phyloP scores from a whole-genome alignment of 2,113 vertebrate species.

The Oryzias celebensis region DNA sequence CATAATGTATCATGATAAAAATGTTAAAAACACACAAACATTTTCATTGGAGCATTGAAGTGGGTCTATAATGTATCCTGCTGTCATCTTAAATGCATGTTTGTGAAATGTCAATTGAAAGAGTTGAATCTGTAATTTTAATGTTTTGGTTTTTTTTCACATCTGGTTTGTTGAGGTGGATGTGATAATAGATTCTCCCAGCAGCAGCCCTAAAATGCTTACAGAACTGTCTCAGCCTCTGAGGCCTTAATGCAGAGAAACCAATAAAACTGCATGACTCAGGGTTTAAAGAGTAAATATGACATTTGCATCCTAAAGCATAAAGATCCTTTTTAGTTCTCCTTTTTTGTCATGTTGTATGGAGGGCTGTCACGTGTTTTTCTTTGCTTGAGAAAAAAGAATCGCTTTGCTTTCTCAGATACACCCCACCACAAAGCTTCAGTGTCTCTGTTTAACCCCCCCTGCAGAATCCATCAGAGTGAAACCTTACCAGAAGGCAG shows the following conservation, averaged over 20 bases:
- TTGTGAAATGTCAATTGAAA: no score
- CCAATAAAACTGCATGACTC: background rate
- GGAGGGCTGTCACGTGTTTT: no score
- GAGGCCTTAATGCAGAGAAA: no score
- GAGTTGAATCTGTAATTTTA: no score
- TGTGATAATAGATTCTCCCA: no score
- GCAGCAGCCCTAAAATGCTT: background rate
- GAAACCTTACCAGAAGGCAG: background rate
- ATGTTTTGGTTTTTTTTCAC: background rate
- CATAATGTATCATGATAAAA: no score
- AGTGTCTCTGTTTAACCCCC: conserved; percentile 3
- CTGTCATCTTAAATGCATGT: no score
- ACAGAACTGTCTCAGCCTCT: background rate
- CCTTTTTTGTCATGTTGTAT: no score
- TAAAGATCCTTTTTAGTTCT: no score
- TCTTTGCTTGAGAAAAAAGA: background rate
- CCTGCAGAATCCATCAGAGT: background rate
- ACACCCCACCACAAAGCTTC: background rate
- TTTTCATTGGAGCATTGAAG: no score
- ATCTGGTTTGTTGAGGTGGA: background rate
- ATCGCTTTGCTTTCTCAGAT: background rate
- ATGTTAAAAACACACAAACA: no score
- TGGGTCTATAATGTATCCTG: no score
- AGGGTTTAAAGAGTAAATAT: background rate
- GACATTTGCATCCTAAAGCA: background rate